Base-by-base conservation (phyloP, 2,797 vertebrate genomes). In the Erethizon dorsatum region DNA sequence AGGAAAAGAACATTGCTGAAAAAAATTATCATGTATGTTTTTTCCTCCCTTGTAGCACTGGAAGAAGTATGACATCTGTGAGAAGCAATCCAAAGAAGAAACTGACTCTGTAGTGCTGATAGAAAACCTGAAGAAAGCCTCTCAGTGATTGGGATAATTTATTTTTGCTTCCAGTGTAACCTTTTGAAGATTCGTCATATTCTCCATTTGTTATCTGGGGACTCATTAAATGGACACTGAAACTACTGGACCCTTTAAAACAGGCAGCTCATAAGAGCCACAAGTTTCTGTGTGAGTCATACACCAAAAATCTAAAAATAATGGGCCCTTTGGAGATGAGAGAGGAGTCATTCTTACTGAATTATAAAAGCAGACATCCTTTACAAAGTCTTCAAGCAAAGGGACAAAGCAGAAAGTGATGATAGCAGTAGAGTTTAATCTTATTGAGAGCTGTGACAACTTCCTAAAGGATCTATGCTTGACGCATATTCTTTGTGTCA, bases 31-130 rank as follows among this genome's bases (percentile, higher is more conserved):
- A 0, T 67, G 18, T 93, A 2, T 92, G 67, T 85, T 73, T 95
- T 84, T 77, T 52, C 78, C 77, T 96, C 56, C 22, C 67, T 89
- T 95, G 52, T 56, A 98, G 98, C 97, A 97, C 83, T 98, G 97
- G 98, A 97, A 97, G 90, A 98, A 97, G 57, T 98, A 96, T 17
- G 97, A 98, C 92, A 98, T 98, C 83, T 96, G 92, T 75, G 98
- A 98, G 94, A 98, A 98, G 95, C 97, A 98, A 95, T 95, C 92
- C 85, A 98, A 96, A 97, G 97, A 98, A 91, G 98, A 98, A 95
- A 98, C 97, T 3, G 97, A 98, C 73, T 96, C 97, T 50, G 97
- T 98, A 24, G 97, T 98, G 85, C 97, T 98, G 88, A 97, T 97
- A 52, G 97, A 98, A 97, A 98, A 96, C 88, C 95, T 97, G 90